Conservation (phyloP, 1,140 invertebrate genomes). For the Papilio dardanus region DNA sequence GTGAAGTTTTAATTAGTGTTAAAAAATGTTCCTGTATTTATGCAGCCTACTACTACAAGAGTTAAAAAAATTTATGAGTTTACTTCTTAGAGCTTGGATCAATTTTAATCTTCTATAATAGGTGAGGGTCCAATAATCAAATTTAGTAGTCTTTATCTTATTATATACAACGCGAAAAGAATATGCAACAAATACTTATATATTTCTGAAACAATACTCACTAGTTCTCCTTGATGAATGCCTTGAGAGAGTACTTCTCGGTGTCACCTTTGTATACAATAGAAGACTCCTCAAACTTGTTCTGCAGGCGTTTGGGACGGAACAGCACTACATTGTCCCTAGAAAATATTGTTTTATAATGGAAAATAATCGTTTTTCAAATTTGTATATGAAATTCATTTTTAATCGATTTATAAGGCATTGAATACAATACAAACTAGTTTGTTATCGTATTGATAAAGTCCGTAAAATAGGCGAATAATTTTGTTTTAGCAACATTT, state of each 20-base stretch:
- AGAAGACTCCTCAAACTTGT: conserved; percentile 94
- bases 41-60: too few relatives aligned
- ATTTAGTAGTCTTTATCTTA: too few relatives aligned
- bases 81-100: too few relatives aligned
- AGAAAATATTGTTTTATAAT: conserved; percentile 52
- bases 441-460: background rate
- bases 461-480: background rate
- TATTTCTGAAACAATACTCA: conserved; percentile 82
- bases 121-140: too few relatives aligned
- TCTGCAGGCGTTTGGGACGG: conserved; percentile 93
- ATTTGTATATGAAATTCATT: background rate
- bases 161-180: too few relatives aligned
- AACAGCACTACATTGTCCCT: conserved; percentile 94
- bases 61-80: too few relatives aligned
- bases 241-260: conserved; percentile 87
- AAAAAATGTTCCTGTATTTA: background rate
- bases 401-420: background rate
- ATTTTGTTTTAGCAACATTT: conserved; percentile 18
- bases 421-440: background rate
- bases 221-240: conserved; percentile 93
- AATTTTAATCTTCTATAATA: background rate
- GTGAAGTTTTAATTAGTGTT: conserved; percentile 34
- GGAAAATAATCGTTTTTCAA: background rate
- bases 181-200: background rate
- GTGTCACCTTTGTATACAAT: conserved; percentile 89